Evolutionary conservation across 2,888 invertebrate species (phyloP).

Genomic region (Cosmorhoe ocellata): DNA sequence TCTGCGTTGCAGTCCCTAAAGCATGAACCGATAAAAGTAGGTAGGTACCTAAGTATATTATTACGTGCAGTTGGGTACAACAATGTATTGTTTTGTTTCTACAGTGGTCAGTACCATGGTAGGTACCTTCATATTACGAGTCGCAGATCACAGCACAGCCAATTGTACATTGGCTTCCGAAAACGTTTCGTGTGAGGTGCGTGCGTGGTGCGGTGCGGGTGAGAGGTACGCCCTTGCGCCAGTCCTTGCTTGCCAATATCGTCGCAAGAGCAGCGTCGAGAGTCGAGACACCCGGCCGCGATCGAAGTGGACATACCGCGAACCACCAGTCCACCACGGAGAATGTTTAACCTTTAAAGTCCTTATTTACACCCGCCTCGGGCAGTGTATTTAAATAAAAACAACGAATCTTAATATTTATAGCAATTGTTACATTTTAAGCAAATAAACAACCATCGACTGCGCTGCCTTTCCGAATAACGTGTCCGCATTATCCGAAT

Average conservation of each 20-base stretch:
- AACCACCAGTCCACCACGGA: slow-evolving; percentile 42
- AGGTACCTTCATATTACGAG: too few relatives aligned
- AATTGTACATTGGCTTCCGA: slow-evolving; percentile 53
- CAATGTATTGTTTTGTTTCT: too few relatives aligned
- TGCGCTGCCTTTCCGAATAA: slow-evolving; percentile 11
- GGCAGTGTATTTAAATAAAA: slow-evolving; percentile 25
- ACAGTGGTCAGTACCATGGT: too few relatives aligned
- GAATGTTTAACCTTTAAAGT: slow-evolving; percentile 62
- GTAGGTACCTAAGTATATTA: too few relatives aligned
- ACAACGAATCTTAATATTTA: slow-evolving; percentile 26
- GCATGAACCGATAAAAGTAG: slow-evolving; percentile 44
- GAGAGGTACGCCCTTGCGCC: slow-evolving; percentile 77
- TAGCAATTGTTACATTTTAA: slow-evolving; percentile 22
- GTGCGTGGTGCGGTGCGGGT: slow-evolving; percentile 54
- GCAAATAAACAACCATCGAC: slow-evolving; percentile 18
- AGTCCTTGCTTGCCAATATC: slow-evolving; percentile 69
- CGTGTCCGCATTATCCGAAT: slow-evolving; percentile 14
- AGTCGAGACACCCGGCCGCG: slow-evolving; percentile 21
- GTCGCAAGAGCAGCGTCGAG: slow-evolving; percentile 49
- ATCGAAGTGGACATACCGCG: slow-evolving; percentile 39
- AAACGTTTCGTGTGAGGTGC: slow-evolving; percentile 55
- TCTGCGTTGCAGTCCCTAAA: slow-evolving; percentile 34
- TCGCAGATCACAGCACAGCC: too few relatives aligned
- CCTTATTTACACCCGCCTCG: slow-evolving; percentile 37
- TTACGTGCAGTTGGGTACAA: too few relatives aligned